Percentiles rank a stretch among this genome's conserved stretches.
phyloP scores from a whole-genome alignment of 2,113 vertebrate species.

The Pseudonaja textilis region DNA sequence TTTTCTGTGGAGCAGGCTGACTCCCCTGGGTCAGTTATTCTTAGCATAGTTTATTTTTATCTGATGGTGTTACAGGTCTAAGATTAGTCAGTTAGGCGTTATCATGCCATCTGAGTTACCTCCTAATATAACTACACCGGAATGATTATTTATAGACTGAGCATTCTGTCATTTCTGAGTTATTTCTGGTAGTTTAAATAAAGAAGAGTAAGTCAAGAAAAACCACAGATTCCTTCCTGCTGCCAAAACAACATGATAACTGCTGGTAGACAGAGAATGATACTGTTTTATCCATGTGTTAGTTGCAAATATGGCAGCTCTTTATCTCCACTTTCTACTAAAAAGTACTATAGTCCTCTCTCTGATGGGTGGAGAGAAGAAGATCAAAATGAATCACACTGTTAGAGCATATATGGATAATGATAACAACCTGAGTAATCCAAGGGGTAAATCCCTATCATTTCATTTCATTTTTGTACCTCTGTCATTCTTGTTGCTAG shows the following conservation, averaged over 20 bases:
- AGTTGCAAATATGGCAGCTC: constrained; percentile 53
- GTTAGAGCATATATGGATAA: constrained; percentile 46
- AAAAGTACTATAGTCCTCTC: constrained; percentile 31
- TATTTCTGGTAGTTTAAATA: constrained; percentile 84
- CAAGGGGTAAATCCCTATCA: background rate
- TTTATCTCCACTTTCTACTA: constrained; percentile 53
- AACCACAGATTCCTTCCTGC: constrained; percentile 81
- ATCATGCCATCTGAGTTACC: constrained; percentile 93
- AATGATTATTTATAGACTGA: constrained; percentile 91
- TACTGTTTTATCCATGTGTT: constrained; percentile 61
- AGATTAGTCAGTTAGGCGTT: constrained; percentile 96
- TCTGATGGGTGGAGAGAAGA: constrained; percentile 30
- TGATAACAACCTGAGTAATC: constrained; percentile 63
- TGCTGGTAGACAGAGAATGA: constrained; percentile 60
- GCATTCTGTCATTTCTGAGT: constrained; percentile 86
- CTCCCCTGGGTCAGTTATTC: constrained; percentile 99
- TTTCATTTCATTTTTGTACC: background rate
- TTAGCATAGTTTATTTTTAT: constrained; percentile 95
- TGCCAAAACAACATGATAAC: constrained; percentile 79
- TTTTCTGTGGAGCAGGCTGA: constrained; percentile 74
- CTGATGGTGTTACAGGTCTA: constrained; percentile 95
- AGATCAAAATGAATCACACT: constrained; percentile 39
- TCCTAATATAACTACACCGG: constrained; percentile 93
- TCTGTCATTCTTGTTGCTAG: background rate
- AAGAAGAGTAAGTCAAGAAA: constrained; percentile 77